Evolutionary conservation across 2,888 invertebrate genomes (phyloP).

Genomic region (Morpho deidamia): DNA sequence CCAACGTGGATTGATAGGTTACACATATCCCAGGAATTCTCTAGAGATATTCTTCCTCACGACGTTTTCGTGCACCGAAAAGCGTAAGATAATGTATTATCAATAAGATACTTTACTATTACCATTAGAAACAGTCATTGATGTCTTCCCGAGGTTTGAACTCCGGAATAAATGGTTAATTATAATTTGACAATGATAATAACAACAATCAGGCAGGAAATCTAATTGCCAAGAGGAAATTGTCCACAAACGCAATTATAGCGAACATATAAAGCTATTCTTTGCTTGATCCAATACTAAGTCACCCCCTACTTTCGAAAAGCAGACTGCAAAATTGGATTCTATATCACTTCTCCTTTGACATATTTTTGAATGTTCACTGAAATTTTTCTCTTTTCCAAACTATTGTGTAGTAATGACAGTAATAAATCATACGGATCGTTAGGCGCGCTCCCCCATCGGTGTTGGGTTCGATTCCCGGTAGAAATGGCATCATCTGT

Average conservation of each 20-base stretch:
- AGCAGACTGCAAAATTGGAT: conserved; percentile 17
- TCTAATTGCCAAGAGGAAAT: conserved; percentile 43
- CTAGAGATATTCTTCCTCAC: too few species aligned
- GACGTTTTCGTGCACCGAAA: too few species aligned
- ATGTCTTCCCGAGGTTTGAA: too few species aligned
- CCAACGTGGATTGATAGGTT: too few species aligned
- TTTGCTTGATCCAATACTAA: conserved; percentile 19
- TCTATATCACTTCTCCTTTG: conserved; percentile 9
- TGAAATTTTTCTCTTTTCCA: conserved; percentile 50
- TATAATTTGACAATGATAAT: not conserved
- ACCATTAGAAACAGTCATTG: too few species aligned
- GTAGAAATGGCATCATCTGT: conserved; percentile 77
- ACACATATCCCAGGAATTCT: too few species aligned
- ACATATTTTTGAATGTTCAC: conserved; percentile 20
- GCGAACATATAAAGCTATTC: conserved; percentile 45
- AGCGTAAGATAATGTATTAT: too few species aligned
- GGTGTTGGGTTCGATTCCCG: conserved; percentile 72
- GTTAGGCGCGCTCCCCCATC: conserved; percentile 68
- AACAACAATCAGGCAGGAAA: conserved; percentile 22
- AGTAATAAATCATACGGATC: conserved; percentile 78
- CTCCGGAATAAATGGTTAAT: not conserved
- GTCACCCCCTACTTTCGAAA: conserved; percentile 22
- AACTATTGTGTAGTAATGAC: conserved; percentile 58
- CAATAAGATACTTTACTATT: too few species aligned
- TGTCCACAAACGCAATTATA: conserved; percentile 59